A percentile compares a stretch with the other conserved stretches of the same genome.
Evolutionary conservation across 2,888 invertebrate species (phyloP).

Genomic region (Meandrusa payeni): DNA sequence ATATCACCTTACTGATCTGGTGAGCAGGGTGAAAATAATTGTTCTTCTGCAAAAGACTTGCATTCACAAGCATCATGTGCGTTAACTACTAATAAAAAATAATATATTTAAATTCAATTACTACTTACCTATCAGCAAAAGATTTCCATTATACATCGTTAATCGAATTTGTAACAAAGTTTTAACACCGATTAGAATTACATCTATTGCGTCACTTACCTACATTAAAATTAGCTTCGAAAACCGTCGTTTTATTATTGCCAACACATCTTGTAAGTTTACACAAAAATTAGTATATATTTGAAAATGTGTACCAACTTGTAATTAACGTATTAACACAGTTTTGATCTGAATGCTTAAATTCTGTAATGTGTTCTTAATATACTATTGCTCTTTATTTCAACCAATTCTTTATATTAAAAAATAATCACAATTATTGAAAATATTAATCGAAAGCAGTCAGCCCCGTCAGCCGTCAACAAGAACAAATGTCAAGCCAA

Average conservation of each 20-base stretch:
- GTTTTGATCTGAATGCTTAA: not conserved
- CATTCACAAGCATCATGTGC: too few species aligned
- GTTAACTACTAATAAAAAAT: too few species aligned
- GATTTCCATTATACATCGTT: too few species aligned
- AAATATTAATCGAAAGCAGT: too few species aligned
- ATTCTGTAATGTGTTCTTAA: not conserved
- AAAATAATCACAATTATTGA: too few species aligned
- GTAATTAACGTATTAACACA: not conserved
- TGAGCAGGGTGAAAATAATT: too few species aligned
- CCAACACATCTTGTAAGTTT: slow-evolving; percentile 55
- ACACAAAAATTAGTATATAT: slow-evolving; percentile 33
- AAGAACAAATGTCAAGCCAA: too few species aligned
- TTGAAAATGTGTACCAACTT: slow-evolving; percentile 13
- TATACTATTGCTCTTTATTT: not conserved
- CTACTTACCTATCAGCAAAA: too few species aligned
- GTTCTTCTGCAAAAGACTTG: too few species aligned
- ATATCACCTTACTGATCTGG: too few species aligned
- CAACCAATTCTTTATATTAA: not conserved
- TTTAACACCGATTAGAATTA: slow-evolving; percentile 1
- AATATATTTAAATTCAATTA: too few species aligned
- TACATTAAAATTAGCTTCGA: slow-evolving; percentile 44
- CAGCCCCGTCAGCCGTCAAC: too few species aligned
- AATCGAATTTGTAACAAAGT: not conserved
- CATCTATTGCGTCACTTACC: slow-evolving; percentile 45
- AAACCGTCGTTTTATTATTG: slow-evolving; percentile 38